Percentiles rank a stretch among this genome's conserved stretches.
phyloP scores from a whole-genome alignment of 2,113 vertebrate genomes.

The Onychorhynchus coronatus region DNA sequence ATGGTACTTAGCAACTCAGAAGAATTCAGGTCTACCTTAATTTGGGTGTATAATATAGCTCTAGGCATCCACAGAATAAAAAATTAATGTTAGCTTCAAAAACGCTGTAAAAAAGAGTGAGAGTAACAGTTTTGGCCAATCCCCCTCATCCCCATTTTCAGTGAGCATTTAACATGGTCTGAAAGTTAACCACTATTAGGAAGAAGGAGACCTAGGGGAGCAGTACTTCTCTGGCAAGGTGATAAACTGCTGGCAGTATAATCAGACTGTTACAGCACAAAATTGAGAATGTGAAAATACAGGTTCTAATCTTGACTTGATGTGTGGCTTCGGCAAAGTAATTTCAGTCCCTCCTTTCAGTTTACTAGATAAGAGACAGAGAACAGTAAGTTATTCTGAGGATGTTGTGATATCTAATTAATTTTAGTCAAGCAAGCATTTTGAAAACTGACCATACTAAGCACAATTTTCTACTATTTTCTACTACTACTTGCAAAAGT shows the following conservation, averaged over 20 bases:
- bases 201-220: slow-evolving; percentile 35
- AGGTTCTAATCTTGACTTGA: slow-evolving; percentile 35
- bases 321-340: not conserved
- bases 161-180: slow-evolving; percentile 15
- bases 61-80: not conserved
- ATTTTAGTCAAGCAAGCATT: slow-evolving; percentile 28
- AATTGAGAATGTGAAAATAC: slow-evolving; percentile 24
- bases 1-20: not conserved
- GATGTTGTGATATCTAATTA: slow-evolving; percentile 3
- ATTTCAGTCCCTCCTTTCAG: slow-evolving; percentile 26
- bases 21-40: not conserved
- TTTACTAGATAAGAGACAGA: slow-evolving; percentile 36
- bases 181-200: slow-evolving; percentile 39
- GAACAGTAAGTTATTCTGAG: slow-evolving; percentile 16
- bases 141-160: not conserved
- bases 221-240: not conserved
- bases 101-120: not conserved
- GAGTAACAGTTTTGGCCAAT: not conserved
- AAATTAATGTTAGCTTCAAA: not conserved
- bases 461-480: slow-evolving; percentile 18
- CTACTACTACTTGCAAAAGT: not conserved
- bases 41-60: not conserved
- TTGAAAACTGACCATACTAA: slow-evolving; percentile 7
- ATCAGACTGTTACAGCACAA: slow-evolving; percentile 26
- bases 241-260: slow-evolving; percentile 38